A percentile compares a stretch with the other conserved stretches of the same genome.
Conservation (phyloP, 2,797 vertebrate genomes). For the Micrastur ruficollis region DNA sequence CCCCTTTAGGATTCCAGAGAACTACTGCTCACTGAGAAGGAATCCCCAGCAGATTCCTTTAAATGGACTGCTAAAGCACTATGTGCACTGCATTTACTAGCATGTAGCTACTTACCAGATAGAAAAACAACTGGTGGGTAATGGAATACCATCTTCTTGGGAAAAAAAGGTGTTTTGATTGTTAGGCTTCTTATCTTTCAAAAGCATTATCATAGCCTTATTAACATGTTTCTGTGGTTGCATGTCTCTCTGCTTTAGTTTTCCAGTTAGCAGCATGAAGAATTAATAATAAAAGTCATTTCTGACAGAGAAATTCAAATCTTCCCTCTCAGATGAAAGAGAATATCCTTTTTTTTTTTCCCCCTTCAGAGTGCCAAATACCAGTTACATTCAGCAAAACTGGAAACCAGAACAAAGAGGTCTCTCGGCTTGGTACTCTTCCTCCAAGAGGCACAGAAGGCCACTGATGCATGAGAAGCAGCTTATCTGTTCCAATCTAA, state of each 20-base stretch:
- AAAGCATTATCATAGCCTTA: not conserved
- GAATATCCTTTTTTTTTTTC: not conserved
- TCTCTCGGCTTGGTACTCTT: slow-evolving; percentile 20
- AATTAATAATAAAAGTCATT: not conserved
- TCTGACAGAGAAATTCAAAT: not conserved
- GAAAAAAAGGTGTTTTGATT: not conserved
- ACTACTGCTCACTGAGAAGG: not conserved
- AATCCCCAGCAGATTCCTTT: not conserved
- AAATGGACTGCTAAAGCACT: not conserved
- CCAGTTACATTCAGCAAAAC: not conserved
- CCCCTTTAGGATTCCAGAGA: not conserved
- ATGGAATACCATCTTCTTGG: not conserved
- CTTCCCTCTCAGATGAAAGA: not conserved
- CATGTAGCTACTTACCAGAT: not conserved
- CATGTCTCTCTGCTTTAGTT: not conserved
- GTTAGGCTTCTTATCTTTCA: not conserved
- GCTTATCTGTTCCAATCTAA: slow-evolving; percentile 11
- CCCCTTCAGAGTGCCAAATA: not conserved
- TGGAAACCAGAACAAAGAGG: slow-evolving; percentile 51
- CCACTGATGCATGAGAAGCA: slow-evolving; percentile 9
- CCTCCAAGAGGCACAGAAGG: slow-evolving; percentile 31
- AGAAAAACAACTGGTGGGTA: not conserved
- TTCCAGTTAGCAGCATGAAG: not conserved
- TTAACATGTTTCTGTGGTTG: not conserved
- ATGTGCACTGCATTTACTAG: not conserved